phyloP scores from a whole-genome alignment of 2,113 vertebrate species.

The Pagrus major region DNA sequence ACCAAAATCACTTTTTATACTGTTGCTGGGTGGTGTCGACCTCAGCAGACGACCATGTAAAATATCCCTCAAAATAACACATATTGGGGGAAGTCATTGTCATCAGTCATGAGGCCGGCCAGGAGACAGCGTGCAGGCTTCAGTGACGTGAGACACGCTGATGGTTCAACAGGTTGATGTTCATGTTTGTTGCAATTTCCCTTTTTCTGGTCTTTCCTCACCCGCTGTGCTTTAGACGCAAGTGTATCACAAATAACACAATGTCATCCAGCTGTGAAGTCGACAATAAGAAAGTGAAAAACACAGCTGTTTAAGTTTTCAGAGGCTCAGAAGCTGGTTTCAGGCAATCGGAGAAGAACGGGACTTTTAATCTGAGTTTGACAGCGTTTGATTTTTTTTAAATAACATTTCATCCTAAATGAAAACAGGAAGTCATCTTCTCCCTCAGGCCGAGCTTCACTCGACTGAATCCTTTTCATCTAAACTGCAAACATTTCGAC shows the following conservation, averaged over 20 bases:
- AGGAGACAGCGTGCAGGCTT: background rate
- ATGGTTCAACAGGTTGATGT: background rate
- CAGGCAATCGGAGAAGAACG: background rate
- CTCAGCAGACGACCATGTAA: too few relatives aligned
- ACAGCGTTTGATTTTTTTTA: background rate
- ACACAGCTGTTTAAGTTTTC: background rate
- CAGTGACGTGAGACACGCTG: background rate
- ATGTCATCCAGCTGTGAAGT: background rate
- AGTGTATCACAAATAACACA: background rate
- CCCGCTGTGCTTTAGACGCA: background rate
- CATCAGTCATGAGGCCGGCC: background rate
- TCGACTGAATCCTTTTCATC: constrained; percentile 17
- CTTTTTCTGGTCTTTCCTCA: background rate
- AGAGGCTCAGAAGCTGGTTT: background rate
- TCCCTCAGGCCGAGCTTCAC: background rate
- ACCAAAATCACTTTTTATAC: too few relatives aligned
- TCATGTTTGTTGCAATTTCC: background rate
- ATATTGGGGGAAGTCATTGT: too few relatives aligned
- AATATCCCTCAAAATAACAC: too few relatives aligned
- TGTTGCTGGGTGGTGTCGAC: too few relatives aligned
- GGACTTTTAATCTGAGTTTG: constrained; percentile 1
- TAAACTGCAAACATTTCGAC: background rate
- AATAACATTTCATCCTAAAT: background rate
- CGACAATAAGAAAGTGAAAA: background rate
- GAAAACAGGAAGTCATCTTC: background rate